Percentiles rank a stretch among this genome's conserved stretches.
Conservation (phyloP, 2,113 vertebrate species). For the western clawed frog (Xenopus tropicalis) region DNA sequence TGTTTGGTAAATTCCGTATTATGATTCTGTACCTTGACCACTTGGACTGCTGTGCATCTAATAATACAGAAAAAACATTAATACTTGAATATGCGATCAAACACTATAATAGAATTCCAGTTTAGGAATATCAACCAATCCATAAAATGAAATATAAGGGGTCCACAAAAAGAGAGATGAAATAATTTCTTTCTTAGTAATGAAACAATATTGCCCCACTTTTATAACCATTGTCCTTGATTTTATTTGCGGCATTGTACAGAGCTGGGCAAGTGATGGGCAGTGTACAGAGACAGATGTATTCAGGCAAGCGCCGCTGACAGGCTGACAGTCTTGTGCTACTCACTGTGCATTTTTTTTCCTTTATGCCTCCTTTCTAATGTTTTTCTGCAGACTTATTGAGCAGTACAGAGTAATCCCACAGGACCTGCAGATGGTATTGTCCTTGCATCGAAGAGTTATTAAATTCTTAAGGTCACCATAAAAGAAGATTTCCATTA, state of each 20-base stretch:
- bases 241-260: neutral
- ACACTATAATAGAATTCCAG: too few relatives aligned
- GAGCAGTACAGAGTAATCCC: conserved; percentile 64
- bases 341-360: conserved; percentile 28
- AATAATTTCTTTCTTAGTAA: too few relatives aligned
- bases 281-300: neutral
- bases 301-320: conserved; percentile 17
- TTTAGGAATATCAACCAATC: too few relatives aligned
- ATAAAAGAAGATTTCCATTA: conserved; percentile 69
- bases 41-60: too few relatives aligned
- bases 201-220: too few relatives aligned
- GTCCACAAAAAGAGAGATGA: too few relatives aligned
- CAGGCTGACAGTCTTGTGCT: conserved; percentile 55
- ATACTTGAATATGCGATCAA: too few relatives aligned
- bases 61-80: too few relatives aligned
- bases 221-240: neutral
- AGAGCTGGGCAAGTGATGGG: neutral
- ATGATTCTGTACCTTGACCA: too few relatives aligned
- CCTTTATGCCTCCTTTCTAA: conserved; percentile 48
- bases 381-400: conserved; percentile 66
- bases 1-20: too few relatives aligned
- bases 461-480: conserved; percentile 84
- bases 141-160: too few relatives aligned
- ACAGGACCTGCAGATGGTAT: conserved; percentile 69
- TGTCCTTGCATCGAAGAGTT: conserved; percentile 73